These are phyloP conservation scores for Doryteuthis pealeii DNA, from an alignment of 1,140 invertebrate species.

Conservation along the genomic window DNA sequence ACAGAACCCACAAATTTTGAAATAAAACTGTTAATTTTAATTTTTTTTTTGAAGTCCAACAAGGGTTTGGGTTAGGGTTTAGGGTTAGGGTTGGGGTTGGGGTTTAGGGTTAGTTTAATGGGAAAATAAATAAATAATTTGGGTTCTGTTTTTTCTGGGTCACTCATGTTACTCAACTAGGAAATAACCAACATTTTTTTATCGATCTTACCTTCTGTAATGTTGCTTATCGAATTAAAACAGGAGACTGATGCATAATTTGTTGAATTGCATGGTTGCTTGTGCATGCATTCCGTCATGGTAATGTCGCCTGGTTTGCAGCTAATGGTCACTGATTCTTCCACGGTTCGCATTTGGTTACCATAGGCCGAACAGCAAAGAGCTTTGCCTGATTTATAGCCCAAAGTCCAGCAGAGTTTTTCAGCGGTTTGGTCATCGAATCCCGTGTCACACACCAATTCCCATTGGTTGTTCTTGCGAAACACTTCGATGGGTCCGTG, in stretches of 20 bases:
- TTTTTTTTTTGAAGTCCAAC: no score
- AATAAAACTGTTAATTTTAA: no score
- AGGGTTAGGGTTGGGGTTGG: no score
- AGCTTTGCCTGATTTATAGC: conserved; percentile 39
- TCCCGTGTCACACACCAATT: conserved; percentile 37
- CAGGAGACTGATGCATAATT: conserved; percentile 43
- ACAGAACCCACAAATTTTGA: no score
- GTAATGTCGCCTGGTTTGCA: conserved; percentile 30
- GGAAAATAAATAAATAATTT: no score
- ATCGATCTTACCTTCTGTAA: no score
- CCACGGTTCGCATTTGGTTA: neutral
- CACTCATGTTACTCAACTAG: no score
- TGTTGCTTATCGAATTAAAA: conserved; percentile 11
- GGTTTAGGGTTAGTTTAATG: no score
- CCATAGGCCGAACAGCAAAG: conserved; percentile 44
- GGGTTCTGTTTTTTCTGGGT: no score
- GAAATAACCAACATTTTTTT: no score
- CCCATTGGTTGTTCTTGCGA: conserved; percentile 37
- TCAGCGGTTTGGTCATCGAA: conserved; percentile 39
- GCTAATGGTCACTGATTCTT: conserved; percentile 27
- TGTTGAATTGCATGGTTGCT: conserved; percentile 19
- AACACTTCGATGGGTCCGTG: conserved; percentile 32
- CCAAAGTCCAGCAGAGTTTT: conserved; percentile 37
- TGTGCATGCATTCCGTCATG: conserved; percentile 26
- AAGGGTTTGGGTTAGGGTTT: no score